Percentiles rank a stretch among this genome's conserved stretches.
phyloP scores from a whole-genome alignment of 2,888 invertebrate species.

The Limenitis camilla region DNA sequence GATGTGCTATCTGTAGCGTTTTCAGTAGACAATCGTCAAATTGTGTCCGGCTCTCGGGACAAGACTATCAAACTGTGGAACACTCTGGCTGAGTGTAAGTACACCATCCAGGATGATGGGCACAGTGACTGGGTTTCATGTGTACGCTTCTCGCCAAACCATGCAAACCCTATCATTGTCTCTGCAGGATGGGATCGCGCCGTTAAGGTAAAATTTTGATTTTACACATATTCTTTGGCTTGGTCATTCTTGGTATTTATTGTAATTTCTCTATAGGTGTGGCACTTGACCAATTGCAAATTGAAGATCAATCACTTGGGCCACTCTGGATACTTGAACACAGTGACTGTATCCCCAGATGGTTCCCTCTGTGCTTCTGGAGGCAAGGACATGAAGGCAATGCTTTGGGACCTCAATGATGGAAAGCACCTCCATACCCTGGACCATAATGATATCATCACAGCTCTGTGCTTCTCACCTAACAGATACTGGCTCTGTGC shows the following conservation, averaged over 20 bases:
- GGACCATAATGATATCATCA: constrained; percentile 98
- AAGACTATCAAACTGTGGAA: constrained; percentile 99
- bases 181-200: constrained; percentile 99
- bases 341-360: constrained; percentile 99
- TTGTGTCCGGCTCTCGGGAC: constrained; percentile 98
- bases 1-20: constrained; percentile 99
- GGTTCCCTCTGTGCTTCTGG: constrained; percentile 99
- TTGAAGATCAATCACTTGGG: constrained; percentile 99
- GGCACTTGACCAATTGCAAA: constrained; percentile 99
- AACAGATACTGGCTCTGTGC: constrained; percentile 99
- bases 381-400: constrained; percentile 99
- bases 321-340: constrained; percentile 97
- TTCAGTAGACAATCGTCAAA: constrained; percentile 99
- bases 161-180: constrained; percentile 98
- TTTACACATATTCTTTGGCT: too few relatives aligned
- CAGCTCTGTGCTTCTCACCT: constrained; percentile 98
- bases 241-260: too few relatives aligned
- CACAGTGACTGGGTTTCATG: constrained; percentile 99
- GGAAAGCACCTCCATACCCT: constrained; percentile 99
- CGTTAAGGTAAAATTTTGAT: constrained; percentile 81
- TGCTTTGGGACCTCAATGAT: constrained; percentile 99
- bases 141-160: constrained; percentile 98
- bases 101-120: constrained; percentile 96
- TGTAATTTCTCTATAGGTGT: constrained; percentile 76
- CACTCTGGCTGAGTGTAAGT: constrained; percentile 99